These are phyloP conservation scores for Bombylius discolor DNA, from an alignment of 2,888 invertebrate genomes.

Conservation along the genomic window DNA sequence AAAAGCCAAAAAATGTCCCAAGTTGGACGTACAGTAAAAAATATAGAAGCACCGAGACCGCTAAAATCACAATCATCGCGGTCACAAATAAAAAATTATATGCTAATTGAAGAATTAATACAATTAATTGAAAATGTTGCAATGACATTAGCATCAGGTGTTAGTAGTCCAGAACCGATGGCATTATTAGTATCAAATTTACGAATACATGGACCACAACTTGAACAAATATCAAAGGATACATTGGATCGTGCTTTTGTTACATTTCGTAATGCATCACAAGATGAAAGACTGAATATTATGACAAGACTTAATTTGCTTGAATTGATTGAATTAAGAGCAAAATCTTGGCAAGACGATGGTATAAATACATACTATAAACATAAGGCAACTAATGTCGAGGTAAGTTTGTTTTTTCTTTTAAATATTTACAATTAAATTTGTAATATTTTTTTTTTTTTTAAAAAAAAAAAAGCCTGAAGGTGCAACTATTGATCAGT, in stretches of 20 bases:
- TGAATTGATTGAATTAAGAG: conserved; percentile 84
- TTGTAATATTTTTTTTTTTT: conserved; percentile 8
- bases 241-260: conserved; percentile 74
- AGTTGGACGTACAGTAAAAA: conserved; percentile 57
- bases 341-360: conserved; percentile 81
- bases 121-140: conserved; percentile 72
- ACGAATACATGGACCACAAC: conserved; percentile 65
- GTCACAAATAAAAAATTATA: conserved; percentile 28
- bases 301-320: conserved; percentile 76
- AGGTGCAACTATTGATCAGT: conserved; percentile 19
- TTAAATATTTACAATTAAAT: background rate
- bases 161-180: conserved; percentile 58
- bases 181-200: conserved; percentile 66
- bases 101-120: conserved; percentile 66
- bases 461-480: conserved; percentile 15
- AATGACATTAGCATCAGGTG: conserved; percentile 57
- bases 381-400: conserved; percentile 50
- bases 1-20: conserved; percentile 33
- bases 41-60: conserved; percentile 62
- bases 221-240: conserved; percentile 73
- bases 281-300: conserved; percentile 74
- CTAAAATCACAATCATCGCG: conserved; percentile 50
- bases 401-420: conserved; percentile 22
- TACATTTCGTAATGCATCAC: conserved; percentile 77
- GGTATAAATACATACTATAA: conserved; percentile 76